Percentiles rank a stretch among this genome's conserved stretches.
Conservation (phyloP, 2,888 invertebrate species). For the Mesorhabditis spiculigera region DNA sequence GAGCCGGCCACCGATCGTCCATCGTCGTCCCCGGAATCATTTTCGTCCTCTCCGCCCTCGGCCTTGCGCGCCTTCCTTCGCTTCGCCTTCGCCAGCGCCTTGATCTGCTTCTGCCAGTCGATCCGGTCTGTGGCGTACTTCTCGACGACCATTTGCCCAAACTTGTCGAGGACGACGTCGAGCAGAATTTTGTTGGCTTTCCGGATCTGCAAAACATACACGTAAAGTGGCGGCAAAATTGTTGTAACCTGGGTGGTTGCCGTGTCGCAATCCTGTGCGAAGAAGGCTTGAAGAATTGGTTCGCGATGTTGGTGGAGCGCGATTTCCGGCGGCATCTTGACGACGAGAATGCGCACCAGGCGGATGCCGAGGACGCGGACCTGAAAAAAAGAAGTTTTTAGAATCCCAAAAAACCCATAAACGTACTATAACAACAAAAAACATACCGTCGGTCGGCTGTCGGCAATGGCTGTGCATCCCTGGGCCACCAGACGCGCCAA, state of each 20-base stretch:
- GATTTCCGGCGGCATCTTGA: slow-evolving; percentile 44
- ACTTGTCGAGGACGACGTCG: slow-evolving; percentile 48
- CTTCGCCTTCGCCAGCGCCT: slow-evolving; percentile 45
- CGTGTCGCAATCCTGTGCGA: slow-evolving; percentile 18
- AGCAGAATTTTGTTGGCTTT: slow-evolving; percentile 52
- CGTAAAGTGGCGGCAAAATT: background rate
- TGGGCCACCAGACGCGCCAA: slow-evolving; percentile 39
- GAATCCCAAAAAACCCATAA: slow-evolving; percentile 34
- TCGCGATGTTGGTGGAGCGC: slow-evolving; percentile 50
- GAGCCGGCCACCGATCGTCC: slow-evolving; percentile 26
- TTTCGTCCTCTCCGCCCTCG: slow-evolving; percentile 27
- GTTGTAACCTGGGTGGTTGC: background rate
- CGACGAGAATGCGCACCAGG: slow-evolving; percentile 45
- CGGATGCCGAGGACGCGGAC: slow-evolving; percentile 8
- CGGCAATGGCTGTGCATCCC: slow-evolving; percentile 35
- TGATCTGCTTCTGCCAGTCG: slow-evolving; percentile 50
- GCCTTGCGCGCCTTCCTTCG: slow-evolving; percentile 28
- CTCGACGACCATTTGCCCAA: slow-evolving; percentile 40
- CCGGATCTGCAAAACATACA: slow-evolving; percentile 25
- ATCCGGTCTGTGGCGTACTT: slow-evolving; percentile 31
- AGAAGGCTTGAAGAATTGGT: slow-evolving; percentile 41
- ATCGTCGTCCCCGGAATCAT: slow-evolving; percentile 25
- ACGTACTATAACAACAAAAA: slow-evolving; percentile 16
- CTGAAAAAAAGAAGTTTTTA: background rate
- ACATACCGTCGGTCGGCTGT: slow-evolving; percentile 42